Conservation (phyloP, 2,797 vertebrate genomes). For the Carapus acus region DNA sequence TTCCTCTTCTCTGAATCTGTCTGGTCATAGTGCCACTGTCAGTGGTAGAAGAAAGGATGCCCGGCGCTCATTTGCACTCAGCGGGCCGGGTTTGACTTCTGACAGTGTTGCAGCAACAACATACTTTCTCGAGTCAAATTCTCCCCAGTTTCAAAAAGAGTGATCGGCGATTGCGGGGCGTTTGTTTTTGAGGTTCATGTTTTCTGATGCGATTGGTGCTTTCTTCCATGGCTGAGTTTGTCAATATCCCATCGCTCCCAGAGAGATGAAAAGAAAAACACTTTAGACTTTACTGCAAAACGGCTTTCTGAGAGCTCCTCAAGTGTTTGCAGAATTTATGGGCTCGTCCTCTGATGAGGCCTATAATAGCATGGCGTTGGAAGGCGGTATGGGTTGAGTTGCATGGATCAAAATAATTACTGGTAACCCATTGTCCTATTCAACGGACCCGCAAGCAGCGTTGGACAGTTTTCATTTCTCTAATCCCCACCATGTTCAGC, state of each 20-base stretch:
- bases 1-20: conserved; percentile 23
- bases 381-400: conserved; percentile 33
- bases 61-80: conserved; percentile 34
- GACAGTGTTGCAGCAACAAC: background rate
- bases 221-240: conserved; percentile 12
- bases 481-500: conserved; percentile 19
- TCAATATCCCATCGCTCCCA: conserved; percentile 27
- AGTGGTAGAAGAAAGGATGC: conserved; percentile 29
- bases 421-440: conserved; percentile 31
- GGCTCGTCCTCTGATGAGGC: conserved; percentile 47
- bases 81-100: conserved; percentile 5
- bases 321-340: conserved; percentile 44
- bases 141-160: conserved; percentile 3
- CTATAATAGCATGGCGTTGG: conserved; percentile 35
- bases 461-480: too few relatives aligned
- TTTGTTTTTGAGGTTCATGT: conserved; percentile 4
- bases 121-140: conserved; percentile 4
- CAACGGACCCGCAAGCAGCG: conserved; percentile 17
- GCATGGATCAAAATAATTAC: conserved; percentile 58
- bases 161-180: conserved; percentile 3
- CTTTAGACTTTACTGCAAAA: conserved; percentile 51
- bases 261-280: conserved; percentile 40
- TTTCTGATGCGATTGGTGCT: background rate
- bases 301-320: conserved; percentile 41
- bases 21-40: conserved; percentile 38